Evolutionary conservation across 1,140 invertebrate genomes (phyloP).

Genomic region (Apocrypta bakeri): DNA sequence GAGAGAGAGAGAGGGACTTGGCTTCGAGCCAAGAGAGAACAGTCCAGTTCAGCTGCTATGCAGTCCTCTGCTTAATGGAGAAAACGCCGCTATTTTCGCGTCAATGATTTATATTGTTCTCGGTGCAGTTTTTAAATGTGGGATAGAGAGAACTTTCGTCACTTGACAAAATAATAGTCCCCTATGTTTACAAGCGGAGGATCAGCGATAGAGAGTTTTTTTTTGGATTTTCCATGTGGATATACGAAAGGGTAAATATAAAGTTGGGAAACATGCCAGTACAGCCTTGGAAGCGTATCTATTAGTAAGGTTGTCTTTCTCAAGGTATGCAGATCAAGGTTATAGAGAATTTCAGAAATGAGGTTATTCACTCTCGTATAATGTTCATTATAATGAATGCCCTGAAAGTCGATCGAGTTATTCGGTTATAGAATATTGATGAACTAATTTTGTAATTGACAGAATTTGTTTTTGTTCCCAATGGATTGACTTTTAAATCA

Average conservation of each 20-base stretch:
- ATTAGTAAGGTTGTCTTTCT: background rate
- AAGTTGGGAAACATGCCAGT: background rate
- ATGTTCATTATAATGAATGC: no score
- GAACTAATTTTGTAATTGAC: no score
- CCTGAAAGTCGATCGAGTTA: no score
- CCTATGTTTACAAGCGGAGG: background rate
- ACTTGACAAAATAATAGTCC: background rate
- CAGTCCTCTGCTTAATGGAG: background rate
- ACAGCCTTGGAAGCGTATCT: background rate
- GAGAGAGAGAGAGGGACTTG: background rate
- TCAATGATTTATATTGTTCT: background rate
- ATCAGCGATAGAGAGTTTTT: background rate
- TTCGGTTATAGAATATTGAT: no score
- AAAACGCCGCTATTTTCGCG: background rate
- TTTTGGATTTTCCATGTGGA: background rate
- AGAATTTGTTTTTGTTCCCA: no score
- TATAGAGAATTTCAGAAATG: background rate
- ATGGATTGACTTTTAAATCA: no score
- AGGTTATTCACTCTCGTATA: no score
- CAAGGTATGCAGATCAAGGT: background rate
- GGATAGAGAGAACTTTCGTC: background rate
- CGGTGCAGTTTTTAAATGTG: no score
- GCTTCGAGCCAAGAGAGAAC: background rate
- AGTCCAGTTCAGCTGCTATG: background rate
- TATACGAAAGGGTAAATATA: background rate